These are phyloP conservation scores for Urechis unicinctus DNA, from an alignment of 2,888 invertebrate genomes.

Conservation along the genomic window DNA sequence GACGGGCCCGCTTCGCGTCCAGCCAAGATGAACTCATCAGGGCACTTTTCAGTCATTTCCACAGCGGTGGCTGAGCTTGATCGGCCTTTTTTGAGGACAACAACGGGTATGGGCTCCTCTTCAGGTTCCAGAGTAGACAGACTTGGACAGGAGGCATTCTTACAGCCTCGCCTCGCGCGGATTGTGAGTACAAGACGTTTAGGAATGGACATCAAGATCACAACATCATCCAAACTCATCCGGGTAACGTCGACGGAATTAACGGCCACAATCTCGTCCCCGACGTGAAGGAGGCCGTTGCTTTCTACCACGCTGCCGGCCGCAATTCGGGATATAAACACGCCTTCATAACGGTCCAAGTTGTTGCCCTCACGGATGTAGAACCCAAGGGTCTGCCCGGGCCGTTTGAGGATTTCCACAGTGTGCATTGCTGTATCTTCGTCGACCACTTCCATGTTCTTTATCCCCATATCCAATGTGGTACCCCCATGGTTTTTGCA, in stretches of 20 bases:
- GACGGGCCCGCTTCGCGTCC: background rate
- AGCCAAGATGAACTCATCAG: slow-evolving; percentile 28
- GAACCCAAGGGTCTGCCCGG: slow-evolving; percentile 94
- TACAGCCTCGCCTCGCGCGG: slow-evolving; percentile 38
- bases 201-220: slow-evolving; percentile 98
- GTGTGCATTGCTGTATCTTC: slow-evolving; percentile 31
- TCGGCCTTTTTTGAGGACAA: slow-evolving; percentile 37
- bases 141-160: slow-evolving; percentile 35
- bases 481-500: too few relatives aligned
- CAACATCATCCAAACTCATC: slow-evolving; percentile 98
- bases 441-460: slow-evolving; percentile 15
- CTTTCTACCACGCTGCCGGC: slow-evolving; percentile 94
- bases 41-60: slow-evolving; percentile 41
- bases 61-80: slow-evolving; percentile 38
- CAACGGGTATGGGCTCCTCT: slow-evolving; percentile 36
- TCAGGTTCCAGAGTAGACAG: slow-evolving; percentile 35
- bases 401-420: slow-evolving; percentile 97
- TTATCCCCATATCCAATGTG: slow-evolving; percentile 16
- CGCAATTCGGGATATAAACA: slow-evolving; percentile 94
- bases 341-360: slow-evolving; percentile 88
- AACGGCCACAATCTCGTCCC: slow-evolving; percentile 96
- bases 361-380: slow-evolving; percentile 99
- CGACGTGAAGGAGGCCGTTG: slow-evolving; percentile 93
- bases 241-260: slow-evolving; percentile 95
- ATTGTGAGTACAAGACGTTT: slow-evolving; percentile 89